A percentile compares a stretch with the other conserved stretches of the same genome.
phyloP scores from a whole-genome alignment of 2,113 vertebrate genomes.

The Hyperopisus bebe region DNA sequence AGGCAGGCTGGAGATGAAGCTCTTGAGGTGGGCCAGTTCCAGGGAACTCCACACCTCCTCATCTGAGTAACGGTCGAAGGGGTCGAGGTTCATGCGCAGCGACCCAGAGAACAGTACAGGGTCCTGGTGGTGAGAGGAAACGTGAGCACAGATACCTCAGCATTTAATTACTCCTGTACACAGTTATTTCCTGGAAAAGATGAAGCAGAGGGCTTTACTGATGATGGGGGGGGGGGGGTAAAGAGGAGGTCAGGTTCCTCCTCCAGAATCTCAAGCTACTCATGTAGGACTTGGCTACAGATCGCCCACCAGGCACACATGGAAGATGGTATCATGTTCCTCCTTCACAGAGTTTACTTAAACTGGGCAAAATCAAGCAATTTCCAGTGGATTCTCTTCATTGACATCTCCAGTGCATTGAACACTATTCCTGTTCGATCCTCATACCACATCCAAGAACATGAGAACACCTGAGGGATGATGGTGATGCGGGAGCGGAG shows the following conservation, averaged over 20 bases:
- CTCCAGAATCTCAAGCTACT: neutral
- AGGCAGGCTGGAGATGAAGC: slow-evolving; percentile 75
- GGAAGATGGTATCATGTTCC: no score
- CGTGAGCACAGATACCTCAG: neutral
- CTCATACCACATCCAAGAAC: neutral
- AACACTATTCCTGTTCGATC: neutral
- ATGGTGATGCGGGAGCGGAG: slow-evolving; percentile 89
- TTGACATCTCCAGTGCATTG: neutral
- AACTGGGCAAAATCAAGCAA: neutral
- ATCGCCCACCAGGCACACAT: no score
- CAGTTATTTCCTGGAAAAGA: neutral
- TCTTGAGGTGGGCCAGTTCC: slow-evolving; percentile 84
- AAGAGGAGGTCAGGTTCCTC: neutral
- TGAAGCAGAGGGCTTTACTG: neutral
- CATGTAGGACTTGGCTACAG: neutral
- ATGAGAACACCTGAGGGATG: slow-evolving; percentile 79
- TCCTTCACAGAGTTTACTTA: no score
- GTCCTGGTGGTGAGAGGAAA: slow-evolving; percentile 61
- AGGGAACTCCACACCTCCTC: slow-evolving; percentile 81
- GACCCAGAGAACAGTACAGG: slow-evolving; percentile 88
- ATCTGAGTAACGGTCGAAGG: slow-evolving; percentile 76
- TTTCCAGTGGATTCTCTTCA: neutral
- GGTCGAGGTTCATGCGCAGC: slow-evolving; percentile 91
- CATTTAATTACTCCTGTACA: neutral
- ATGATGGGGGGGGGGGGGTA: neutral